Percentiles rank a stretch among this genome's conserved stretches.
phyloP scores from a whole-genome alignment of 53 echinoderm and acorn worm genomes.

The Temnopleurus reevesii region DNA sequence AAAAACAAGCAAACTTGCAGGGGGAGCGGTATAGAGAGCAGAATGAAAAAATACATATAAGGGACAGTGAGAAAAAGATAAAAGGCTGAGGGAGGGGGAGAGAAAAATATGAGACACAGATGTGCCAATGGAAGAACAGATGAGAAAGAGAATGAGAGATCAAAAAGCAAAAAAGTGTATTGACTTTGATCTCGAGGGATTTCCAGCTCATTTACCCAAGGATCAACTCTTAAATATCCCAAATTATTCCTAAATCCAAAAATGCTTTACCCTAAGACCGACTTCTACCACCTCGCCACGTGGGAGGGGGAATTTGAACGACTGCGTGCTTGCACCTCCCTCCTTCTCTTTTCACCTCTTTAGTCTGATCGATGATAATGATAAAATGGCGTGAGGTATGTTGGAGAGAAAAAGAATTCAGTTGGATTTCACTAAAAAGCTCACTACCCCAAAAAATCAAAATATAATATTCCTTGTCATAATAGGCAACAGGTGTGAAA shows the following conservation, averaged over 20 bases:
- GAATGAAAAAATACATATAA: not conserved
- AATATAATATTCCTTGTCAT: not conserved
- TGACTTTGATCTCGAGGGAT: conserved; percentile 23
- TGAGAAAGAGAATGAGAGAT: not conserved
- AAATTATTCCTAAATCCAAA: conserved; percentile 46
- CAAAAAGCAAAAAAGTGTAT: not conserved
- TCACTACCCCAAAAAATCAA: not conserved
- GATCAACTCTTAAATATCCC: conserved; percentile 21
- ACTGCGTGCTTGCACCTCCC: conserved; percentile 24
- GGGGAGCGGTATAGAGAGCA: not conserved
- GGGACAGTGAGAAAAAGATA: not conserved
- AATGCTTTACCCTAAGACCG: conserved; percentile 32
- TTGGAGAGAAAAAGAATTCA: no score
- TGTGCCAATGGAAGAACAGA: not conserved
- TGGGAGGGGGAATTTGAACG: conserved; percentile 38
- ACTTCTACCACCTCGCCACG: conserved; percentile 22
- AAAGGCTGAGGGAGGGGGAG: not conserved
- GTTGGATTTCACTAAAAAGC: no score
- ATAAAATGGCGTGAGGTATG: not conserved
- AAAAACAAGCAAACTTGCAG: no score
- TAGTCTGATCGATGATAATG: conserved; percentile 20
- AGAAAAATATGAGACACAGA: not conserved
- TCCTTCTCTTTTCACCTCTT: conserved; percentile 41
- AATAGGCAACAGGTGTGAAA: not conserved
- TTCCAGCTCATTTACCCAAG: conserved; percentile 32